Percentiles rank a stretch among this genome's conserved stretches.
Evolutionary conservation across 2,113 vertebrate genomes (phyloP).

Genomic region (Pseudorhombus dupliciocellatus): DNA sequence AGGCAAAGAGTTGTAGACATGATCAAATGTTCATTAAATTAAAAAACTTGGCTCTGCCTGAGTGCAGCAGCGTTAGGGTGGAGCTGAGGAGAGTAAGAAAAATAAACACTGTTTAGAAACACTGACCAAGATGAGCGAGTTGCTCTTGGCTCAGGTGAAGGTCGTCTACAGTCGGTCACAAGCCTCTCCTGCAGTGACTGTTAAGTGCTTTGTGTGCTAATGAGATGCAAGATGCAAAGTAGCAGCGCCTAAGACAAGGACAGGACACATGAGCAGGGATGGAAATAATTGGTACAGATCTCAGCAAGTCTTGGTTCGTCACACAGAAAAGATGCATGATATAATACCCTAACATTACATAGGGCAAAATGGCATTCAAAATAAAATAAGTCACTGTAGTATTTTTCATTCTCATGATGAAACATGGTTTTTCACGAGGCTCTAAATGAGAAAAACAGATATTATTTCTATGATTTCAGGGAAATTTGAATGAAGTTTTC

Average conservation of each 20-base stretch:
- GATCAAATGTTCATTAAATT: not conserved
- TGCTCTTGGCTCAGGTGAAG: conserved; percentile 43
- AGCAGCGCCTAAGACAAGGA: conserved; percentile 43
- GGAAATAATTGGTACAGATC: conserved; percentile 35
- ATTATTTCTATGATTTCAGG: not conserved
- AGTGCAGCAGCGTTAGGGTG: not conserved
- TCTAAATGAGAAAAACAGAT: not conserved
- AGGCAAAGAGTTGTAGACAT: not conserved
- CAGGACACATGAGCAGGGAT: conserved; percentile 30
- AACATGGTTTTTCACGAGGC: not conserved
- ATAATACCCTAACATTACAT: not conserved
- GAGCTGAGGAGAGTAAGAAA: not conserved
- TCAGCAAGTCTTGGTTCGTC: not conserved
- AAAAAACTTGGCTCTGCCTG: not conserved
- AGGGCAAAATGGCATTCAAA: not conserved
- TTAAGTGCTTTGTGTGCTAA: conserved; percentile 55
- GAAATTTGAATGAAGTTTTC: not conserved
- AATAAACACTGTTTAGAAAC: not conserved
- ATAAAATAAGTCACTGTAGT: too few relatives aligned
- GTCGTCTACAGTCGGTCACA: conserved; percentile 26
- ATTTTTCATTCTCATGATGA: not conserved
- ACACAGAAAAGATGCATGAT: not conserved
- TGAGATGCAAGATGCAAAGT: conserved; percentile 69
- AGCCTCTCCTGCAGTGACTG: conserved; percentile 36
- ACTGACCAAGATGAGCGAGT: conserved; percentile 20